phyloP scores from a whole-genome alignment of 2,888 invertebrate species.

The Trissoscelio sp. region DNA sequence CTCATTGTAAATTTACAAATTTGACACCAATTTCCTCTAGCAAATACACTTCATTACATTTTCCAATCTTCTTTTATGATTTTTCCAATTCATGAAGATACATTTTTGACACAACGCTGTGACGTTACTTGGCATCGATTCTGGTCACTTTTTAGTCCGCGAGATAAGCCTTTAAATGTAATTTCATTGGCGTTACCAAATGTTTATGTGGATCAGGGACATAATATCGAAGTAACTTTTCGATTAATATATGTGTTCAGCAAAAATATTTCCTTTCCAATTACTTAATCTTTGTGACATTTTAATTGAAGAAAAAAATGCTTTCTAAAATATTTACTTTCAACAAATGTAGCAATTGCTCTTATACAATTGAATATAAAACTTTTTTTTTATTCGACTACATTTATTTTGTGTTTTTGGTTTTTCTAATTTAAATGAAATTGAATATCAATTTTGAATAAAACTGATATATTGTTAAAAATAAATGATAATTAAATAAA shows the following conservation, averaged over 20 bases:
- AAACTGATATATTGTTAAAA: no score
- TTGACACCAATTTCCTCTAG: no score
- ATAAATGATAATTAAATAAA: no score
- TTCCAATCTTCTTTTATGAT: neutral
- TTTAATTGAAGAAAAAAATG: constrained; percentile 28
- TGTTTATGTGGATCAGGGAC: constrained; percentile 55
- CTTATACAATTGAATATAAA: no score
- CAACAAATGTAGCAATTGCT: no score
- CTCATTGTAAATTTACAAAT: no score
- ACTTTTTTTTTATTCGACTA: no score
- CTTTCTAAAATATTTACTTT: constrained; percentile 16
- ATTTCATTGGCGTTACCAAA: constrained; percentile 42
- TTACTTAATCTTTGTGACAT: constrained; percentile 33
- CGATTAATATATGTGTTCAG: no score
- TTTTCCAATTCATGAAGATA: neutral
- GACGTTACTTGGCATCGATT: neutral
- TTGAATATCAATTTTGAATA: no score
- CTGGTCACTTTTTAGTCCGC: constrained; percentile 1
- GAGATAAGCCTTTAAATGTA: constrained; percentile 29
- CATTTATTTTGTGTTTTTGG: no score
- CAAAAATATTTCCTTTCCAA: no score
- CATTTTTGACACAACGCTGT: neutral
- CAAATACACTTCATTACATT: neutral
- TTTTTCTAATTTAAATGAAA: no score
- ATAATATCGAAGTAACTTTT: constrained; percentile 39